Evolutionary conservation across 1,140 invertebrate species (phyloP).

Genomic region (Plutomurus gul): DNA sequence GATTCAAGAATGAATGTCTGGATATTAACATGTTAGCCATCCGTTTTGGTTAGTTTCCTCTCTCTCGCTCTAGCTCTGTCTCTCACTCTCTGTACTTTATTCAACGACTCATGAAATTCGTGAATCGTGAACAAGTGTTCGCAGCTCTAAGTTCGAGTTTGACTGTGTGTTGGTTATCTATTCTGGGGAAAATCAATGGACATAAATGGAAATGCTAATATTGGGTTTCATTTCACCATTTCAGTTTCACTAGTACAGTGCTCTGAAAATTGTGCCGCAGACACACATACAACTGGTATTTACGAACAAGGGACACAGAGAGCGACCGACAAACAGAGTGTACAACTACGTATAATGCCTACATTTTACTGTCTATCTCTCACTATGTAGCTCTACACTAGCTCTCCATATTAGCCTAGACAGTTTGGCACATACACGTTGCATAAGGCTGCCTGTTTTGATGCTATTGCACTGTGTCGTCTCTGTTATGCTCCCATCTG

Average conservation of each 20-base stretch:
- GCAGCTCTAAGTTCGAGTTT: background rate
- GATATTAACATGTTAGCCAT: background rate
- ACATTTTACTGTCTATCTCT: too few relatives aligned
- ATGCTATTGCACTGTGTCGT: too few relatives aligned
- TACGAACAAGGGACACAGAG: background rate
- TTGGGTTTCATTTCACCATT: background rate
- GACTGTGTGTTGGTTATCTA: background rate
- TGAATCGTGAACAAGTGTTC: constrained; percentile 20
- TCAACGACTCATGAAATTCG: constrained; percentile 24
- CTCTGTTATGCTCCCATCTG: background rate
- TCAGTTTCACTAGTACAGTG: background rate
- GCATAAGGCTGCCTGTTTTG: background rate
- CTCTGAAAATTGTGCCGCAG: background rate
- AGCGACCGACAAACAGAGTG: background rate
- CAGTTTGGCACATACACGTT: too few relatives aligned
- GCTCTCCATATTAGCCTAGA: too few relatives aligned
- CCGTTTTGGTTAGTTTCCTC: background rate
- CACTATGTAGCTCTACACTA: too few relatives aligned
- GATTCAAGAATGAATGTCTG: constrained; percentile 6
- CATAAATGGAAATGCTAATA: constrained; percentile 31
- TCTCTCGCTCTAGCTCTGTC: background rate
- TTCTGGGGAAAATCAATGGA: constrained; percentile 18
- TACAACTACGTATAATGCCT: too few relatives aligned
- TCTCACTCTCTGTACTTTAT: background rate
- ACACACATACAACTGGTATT: background rate